phyloP scores from a whole-genome alignment of 1,140 invertebrate species.

The Lasioglossum baleicum region DNA sequence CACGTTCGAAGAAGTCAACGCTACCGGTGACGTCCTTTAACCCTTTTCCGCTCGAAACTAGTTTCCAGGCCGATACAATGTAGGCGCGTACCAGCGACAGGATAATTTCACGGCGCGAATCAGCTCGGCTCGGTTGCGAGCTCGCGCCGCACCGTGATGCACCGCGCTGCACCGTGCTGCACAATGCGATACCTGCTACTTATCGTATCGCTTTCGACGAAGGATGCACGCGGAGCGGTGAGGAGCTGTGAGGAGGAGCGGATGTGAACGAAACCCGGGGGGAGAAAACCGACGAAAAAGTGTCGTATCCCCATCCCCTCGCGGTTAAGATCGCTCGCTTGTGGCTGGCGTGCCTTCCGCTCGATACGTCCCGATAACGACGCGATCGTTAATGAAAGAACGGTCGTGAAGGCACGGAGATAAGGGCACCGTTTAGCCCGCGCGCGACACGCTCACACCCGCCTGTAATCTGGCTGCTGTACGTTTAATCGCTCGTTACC shows the following conservation, averaged over 20 bases:
- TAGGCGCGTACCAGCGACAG: background rate
- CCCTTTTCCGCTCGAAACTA: constrained; percentile 11
- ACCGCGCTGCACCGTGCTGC: background rate
- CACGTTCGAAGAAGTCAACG: constrained; percentile 53
- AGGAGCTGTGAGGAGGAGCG: too few relatives aligned
- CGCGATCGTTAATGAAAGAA: constrained; percentile 5
- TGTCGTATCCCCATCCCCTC: background rate
- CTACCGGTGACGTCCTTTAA: constrained; percentile 41
- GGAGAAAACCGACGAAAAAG: background rate
- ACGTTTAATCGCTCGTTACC: background rate
- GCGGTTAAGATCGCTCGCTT: too few relatives aligned
- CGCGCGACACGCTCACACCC: background rate
- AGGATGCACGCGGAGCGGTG: too few relatives aligned
- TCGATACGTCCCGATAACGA: constrained; percentile 8
- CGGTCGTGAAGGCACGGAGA: constrained; percentile 1
- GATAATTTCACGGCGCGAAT: background rate
- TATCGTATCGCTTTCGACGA: background rate
- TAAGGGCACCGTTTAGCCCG: background rate
- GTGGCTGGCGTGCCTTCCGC: background rate
- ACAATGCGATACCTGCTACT: background rate
- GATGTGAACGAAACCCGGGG: too few relatives aligned
- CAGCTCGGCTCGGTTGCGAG: too few relatives aligned
- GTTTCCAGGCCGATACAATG: constrained; percentile 4
- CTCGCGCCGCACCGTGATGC: too few relatives aligned
- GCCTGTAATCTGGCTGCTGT: background rate